These are phyloP conservation scores for Dolomedes plantarius DNA, from an alignment of 2,888 invertebrate species.

Conservation along the genomic window DNA sequence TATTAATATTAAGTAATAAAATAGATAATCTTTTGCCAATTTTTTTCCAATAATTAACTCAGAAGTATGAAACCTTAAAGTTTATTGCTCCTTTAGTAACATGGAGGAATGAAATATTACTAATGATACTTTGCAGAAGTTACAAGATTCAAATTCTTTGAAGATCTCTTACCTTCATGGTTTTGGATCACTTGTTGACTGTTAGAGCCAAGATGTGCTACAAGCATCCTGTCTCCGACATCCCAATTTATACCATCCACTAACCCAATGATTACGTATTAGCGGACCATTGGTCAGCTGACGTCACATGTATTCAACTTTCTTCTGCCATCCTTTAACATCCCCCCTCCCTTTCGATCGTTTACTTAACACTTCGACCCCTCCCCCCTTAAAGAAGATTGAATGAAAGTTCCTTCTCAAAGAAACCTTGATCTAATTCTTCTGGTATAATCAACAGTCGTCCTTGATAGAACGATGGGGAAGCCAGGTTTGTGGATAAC, in stretches of 20 bases:
- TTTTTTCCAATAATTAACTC: no score
- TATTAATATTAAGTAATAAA: no score
- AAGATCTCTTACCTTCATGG: constrained; percentile 67
- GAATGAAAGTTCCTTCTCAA: constrained; percentile 31
- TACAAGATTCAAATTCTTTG: no score
- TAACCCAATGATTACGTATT: constrained; percentile 38
- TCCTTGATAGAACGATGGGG: constrained; percentile 59
- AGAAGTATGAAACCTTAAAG: no score
- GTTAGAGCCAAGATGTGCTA: constrained; percentile 18
- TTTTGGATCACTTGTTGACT: constrained; percentile 17
- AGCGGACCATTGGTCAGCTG: constrained; percentile 59
- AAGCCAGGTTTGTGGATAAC: constrained; percentile 33
- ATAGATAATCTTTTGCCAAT: no score
- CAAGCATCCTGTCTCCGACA: constrained; percentile 5
- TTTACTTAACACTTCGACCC: constrained; percentile 19
- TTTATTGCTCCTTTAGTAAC: no score
- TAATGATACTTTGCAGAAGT: no score
- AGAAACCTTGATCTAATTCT: constrained; percentile 69
- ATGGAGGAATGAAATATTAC: no score
- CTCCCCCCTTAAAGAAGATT: not conserved
- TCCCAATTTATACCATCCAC: constrained; percentile 59
- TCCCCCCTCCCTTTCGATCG: constrained; percentile 12
- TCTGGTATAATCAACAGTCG: constrained; percentile 52
- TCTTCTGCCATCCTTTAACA: constrained; percentile 25
- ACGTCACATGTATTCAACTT: constrained; percentile 55